Evolutionary conservation across 2,113 vertebrate genomes (phyloP).

Genomic region (Octodon degus): DNA sequence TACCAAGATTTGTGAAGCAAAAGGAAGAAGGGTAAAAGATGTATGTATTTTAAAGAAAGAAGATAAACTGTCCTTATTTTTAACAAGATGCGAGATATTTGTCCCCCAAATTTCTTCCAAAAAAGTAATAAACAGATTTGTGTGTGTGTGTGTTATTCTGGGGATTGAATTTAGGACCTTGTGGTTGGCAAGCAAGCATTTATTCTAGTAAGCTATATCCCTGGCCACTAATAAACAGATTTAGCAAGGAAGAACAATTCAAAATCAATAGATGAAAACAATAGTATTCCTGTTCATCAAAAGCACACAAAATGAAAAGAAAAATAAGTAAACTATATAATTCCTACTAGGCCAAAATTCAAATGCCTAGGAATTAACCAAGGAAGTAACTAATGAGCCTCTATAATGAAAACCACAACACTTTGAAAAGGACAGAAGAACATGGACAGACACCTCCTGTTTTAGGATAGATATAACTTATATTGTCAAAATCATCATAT

Average conservation of each 20-base stretch:
- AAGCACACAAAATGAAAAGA: not conserved
- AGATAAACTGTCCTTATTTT: not conserved
- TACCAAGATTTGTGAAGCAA: not conserved
- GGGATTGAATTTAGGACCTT: too few species aligned
- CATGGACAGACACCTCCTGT: not conserved
- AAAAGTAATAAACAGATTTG: not conserved
- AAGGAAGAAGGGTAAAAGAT: not conserved
- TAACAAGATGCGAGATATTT: not conserved
- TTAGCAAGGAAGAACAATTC: not conserved
- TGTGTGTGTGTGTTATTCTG: too few species aligned
- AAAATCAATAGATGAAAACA: not conserved
- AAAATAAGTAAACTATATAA: not conserved
- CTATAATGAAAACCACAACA: too few species aligned
- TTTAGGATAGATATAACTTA: not conserved
- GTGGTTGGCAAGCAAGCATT: too few species aligned
- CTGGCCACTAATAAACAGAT: too few species aligned
- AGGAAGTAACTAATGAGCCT: not conserved
- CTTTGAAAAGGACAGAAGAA: not conserved
- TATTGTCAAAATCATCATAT: not conserved
- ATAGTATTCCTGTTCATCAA: not conserved
- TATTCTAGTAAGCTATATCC: too few species aligned
- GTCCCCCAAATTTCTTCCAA: not conserved
- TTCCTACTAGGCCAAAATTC: not conserved
- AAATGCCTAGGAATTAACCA: not conserved
- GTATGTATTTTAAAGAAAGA: not conserved